Percentiles rank a stretch among this genome's conserved stretches.
Conservation (phyloP, 2,797 vertebrate species). For the Eptatretus atami region DNA sequence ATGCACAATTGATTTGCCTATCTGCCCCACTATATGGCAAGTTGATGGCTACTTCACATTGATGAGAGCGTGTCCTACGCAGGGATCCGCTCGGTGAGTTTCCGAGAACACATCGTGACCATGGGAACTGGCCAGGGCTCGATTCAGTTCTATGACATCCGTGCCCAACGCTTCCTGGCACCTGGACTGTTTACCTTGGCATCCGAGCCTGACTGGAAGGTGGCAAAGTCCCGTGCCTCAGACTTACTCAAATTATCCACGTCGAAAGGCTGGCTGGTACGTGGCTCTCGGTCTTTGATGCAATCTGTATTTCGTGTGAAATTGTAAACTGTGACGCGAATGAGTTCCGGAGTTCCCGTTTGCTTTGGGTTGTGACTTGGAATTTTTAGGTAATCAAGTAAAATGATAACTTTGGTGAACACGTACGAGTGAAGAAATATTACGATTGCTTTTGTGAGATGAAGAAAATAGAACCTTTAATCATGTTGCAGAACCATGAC, state of each 20-base stretch:
- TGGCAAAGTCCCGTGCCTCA: conserved; percentile 27
- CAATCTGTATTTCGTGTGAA: background rate
- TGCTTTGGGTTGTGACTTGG: background rate
- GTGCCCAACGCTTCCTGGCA: conserved; percentile 69
- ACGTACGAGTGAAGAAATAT: no score
- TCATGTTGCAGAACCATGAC: conserved; percentile 40
- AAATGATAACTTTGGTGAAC: no score
- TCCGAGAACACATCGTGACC: conserved; percentile 93
- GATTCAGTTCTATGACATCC: conserved; percentile 73
- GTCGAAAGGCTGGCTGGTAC: conserved; percentile 83
- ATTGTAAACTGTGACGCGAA: background rate
- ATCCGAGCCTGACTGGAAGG: conserved; percentile 11
- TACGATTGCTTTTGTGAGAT: no score
- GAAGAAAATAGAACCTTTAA: no score
- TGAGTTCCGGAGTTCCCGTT: background rate
- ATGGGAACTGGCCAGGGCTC: conserved; percentile 90
- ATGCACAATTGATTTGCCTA: no score
- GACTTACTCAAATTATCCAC: conserved; percentile 64
- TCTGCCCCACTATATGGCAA: no score
- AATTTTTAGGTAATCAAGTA: background rate
- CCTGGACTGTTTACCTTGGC: conserved; percentile 11
- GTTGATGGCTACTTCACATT: no score
- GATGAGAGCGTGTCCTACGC: conserved; percentile 5
- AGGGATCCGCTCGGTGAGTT: conserved; percentile 94
- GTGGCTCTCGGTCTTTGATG: conserved; percentile 10